Percentiles rank a stretch among this genome's conserved stretches.
Evolutionary conservation across 2,113 vertebrate species (phyloP).

Genomic region (Colossoma macropomum): DNA sequence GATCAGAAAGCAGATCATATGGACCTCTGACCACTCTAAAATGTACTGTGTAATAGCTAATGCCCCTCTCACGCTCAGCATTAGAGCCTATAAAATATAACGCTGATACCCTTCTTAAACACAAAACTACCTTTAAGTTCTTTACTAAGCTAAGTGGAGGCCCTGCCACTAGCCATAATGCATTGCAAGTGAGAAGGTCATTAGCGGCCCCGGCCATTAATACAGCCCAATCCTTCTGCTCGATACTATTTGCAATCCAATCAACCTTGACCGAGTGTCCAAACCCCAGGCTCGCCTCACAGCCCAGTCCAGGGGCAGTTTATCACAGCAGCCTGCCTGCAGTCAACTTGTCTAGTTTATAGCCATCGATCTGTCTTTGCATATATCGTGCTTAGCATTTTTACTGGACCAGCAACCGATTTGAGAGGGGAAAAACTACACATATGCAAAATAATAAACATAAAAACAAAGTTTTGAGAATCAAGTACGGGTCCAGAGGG

Average conservation of each 20-base stretch:
- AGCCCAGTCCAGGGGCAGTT: constrained; percentile 23
- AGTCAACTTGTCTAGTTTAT: constrained; percentile 15
- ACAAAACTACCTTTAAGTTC: background rate
- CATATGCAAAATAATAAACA: background rate
- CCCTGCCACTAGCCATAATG: constrained; percentile 20
- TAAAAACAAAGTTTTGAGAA: background rate
- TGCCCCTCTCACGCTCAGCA: background rate
- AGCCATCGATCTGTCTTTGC: constrained; percentile 12
- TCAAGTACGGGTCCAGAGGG: constrained; percentile 19
- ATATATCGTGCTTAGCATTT: constrained; percentile 34
- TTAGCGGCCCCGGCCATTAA: background rate
- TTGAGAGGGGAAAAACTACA: constrained; percentile 9
- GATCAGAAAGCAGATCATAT: too few species aligned
- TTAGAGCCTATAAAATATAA: background rate
- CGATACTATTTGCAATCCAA: constrained; percentile 43
- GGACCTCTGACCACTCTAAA: too few species aligned
- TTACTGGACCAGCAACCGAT: background rate
- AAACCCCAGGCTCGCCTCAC: constrained; percentile 21
- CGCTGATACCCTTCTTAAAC: background rate
- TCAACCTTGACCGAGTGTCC: constrained; percentile 34
- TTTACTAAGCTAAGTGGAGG: background rate
- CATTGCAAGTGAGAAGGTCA: constrained; percentile 11
- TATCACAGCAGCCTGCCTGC: constrained; percentile 12
- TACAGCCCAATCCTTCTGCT: constrained; percentile 10
- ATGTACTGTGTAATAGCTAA: too few species aligned